phyloP scores from a whole-genome alignment of 2,113 vertebrate species.

The Periophthalmodon schlosseri region DNA sequence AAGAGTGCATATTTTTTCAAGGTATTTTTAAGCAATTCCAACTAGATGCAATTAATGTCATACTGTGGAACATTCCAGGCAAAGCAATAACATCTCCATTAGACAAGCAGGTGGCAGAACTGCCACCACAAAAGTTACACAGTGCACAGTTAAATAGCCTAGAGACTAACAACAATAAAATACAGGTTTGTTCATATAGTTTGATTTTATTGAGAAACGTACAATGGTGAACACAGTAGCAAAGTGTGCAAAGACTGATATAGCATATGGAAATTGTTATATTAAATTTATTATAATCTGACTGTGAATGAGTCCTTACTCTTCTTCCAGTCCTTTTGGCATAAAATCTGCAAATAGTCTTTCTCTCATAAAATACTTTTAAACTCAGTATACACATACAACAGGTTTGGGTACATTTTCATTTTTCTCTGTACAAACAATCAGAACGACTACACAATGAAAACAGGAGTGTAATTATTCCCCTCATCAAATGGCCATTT shows the following conservation, averaged over 20 bases:
- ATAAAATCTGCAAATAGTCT: constrained; percentile 29
- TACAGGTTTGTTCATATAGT: neutral
- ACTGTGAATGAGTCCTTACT: constrained; percentile 15
- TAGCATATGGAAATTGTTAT: constrained; percentile 30
- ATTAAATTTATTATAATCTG: constrained; percentile 8
- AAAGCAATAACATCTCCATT: too few relatives aligned
- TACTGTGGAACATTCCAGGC: too few relatives aligned
- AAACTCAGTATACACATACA: constrained; percentile 35
- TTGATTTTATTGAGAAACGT: constrained; percentile 60
- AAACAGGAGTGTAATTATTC: constrained; percentile 48
- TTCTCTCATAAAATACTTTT: constrained; percentile 36
- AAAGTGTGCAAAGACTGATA: constrained; percentile 41
- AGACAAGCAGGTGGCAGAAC: too few relatives aligned
- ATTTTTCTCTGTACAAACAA: constrained; percentile 34
- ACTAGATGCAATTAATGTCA: too few relatives aligned
- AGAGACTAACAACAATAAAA: neutral
- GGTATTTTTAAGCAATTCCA: too few relatives aligned
- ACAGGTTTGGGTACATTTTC: constrained; percentile 27
- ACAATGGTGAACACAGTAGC: constrained; percentile 52
- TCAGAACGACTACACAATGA: constrained; percentile 14
- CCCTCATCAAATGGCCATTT: constrained; percentile 52
- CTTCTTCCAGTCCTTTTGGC: constrained; percentile 15
- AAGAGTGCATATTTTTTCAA: too few relatives aligned
- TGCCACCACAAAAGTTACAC: too few relatives aligned
- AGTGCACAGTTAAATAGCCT: neutral